A percentile compares a stretch with the other conserved stretches of the same genome.
Evolutionary conservation across 2,888 invertebrate species (phyloP).

Genomic region (Physocephala rufipes): DNA sequence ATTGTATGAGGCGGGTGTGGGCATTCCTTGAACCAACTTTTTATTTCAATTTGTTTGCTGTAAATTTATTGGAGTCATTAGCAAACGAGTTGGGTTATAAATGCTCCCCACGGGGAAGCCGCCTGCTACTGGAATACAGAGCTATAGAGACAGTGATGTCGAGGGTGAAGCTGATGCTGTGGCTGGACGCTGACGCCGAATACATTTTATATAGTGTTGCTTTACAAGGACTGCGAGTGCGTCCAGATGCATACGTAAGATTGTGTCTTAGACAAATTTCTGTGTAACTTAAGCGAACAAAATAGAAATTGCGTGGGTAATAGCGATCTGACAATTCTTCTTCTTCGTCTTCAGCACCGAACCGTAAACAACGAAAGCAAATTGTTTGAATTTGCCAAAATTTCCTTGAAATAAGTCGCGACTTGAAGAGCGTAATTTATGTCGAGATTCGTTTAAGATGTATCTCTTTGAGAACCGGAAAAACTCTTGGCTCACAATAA

Average conservation of each 20-base stretch:
- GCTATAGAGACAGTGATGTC: neutral
- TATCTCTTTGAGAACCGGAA: too few relatives aligned
- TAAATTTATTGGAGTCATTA: slow-evolving; percentile 64
- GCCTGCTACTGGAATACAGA: slow-evolving; percentile 42
- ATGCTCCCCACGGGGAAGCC: neutral
- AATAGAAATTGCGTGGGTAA: slow-evolving; percentile 18
- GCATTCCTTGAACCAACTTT: slow-evolving; percentile 31
- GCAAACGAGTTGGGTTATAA: slow-evolving; percentile 55
- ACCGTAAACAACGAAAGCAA: neutral
- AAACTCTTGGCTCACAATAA: too few relatives aligned
- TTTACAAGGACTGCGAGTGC: neutral
- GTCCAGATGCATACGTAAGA: slow-evolving; percentile 1
- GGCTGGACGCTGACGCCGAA: neutral
- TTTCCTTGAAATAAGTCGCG: neutral
- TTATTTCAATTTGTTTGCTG: slow-evolving; percentile 63
- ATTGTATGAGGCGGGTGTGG: slow-evolving; percentile 31
- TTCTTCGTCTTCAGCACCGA: neutral
- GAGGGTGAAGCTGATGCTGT: neutral
- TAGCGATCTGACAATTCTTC: slow-evolving; percentile 10
- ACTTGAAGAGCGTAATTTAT: neutral
- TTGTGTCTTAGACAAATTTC: slow-evolving; percentile 53
- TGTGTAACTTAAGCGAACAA: slow-evolving; percentile 53
- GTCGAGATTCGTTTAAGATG: too few relatives aligned
- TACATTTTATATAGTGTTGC: neutral
- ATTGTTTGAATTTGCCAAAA: neutral